Evolutionary conservation across 2,797 vertebrate genomes (phyloP).

Genomic region (Semaprochilodus insignis): DNA sequence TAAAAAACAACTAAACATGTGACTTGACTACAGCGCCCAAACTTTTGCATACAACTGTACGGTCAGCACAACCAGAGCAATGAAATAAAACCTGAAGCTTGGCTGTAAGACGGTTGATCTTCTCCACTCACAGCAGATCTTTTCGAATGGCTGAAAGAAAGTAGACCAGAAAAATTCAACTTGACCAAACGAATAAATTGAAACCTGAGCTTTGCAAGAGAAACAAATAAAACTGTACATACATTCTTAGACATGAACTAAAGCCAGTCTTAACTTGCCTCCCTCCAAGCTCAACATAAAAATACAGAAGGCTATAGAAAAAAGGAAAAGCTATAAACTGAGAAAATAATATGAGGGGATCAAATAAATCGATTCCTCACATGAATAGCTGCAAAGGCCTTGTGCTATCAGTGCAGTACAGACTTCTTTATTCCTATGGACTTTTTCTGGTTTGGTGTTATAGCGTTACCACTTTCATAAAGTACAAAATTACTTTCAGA

Average conservation of each 20-base stretch:
- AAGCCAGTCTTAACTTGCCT: conserved; percentile 6
- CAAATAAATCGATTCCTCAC: conserved; percentile 40
- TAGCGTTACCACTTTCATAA: conserved; percentile 47
- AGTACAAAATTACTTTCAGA: conserved; percentile 50
- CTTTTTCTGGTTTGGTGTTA: conserved; percentile 34
- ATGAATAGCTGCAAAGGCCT: conserved; percentile 40
- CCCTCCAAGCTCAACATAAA: background rate
- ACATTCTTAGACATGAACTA: background rate
- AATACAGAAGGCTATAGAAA: conserved; percentile 12
- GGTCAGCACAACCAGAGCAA: too few species aligned
- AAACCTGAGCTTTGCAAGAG: background rate
- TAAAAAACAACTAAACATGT: too few species aligned
- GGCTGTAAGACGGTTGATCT: background rate
- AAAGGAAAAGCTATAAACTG: conserved; percentile 12
- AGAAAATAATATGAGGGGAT: conserved; percentile 43
- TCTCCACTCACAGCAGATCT: background rate
- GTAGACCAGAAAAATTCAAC: background rate
- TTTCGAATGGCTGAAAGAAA: background rate
- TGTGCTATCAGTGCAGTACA: conserved; percentile 47
- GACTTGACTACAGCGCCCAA: too few species aligned
- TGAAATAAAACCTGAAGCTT: background rate
- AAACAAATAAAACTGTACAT: conserved; percentile 10
- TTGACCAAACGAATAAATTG: background rate
- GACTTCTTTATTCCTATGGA: conserved; percentile 36
- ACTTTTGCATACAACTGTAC: too few species aligned